Percentiles rank a stretch among this genome's conserved stretches.
These are phyloP conservation scores for Leptinotarsa rubiginosa DNA, from an alignment of 2,888 invertebrate genomes.

Conservation along the genomic window DNA sequence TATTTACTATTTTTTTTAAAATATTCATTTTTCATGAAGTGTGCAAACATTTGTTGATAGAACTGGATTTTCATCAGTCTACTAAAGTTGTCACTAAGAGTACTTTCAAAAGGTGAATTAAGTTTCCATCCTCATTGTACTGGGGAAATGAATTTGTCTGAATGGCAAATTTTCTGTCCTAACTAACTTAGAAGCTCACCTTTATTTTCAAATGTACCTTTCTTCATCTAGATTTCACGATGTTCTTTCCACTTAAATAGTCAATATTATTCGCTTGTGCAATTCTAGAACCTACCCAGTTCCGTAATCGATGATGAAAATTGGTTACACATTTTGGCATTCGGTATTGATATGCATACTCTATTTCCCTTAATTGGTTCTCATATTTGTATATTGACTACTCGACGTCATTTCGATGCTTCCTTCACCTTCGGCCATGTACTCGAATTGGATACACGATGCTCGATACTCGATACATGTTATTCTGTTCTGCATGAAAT, in stretches of 20 bases:
- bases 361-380: slow-evolving; percentile 1
- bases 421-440: slow-evolving; percentile 22
- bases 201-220: too few species aligned
- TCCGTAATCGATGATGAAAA: not conserved
- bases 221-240: too few species aligned
- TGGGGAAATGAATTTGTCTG: too few species aligned
- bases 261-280: not conserved
- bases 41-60: too few species aligned
- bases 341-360: not conserved
- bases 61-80: too few species aligned
- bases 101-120: too few species aligned
- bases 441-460: not conserved
- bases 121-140: too few species aligned
- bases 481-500: slow-evolving; percentile 22
- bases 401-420: slow-evolving; percentile 2
- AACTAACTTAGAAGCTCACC: too few species aligned
- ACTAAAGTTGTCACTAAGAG: too few species aligned
- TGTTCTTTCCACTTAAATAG: not conserved
- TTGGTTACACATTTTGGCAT: not conserved
- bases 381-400: slow-evolving; percentile 12
- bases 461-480: not conserved
- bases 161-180: too few species aligned
- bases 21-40: too few species aligned
- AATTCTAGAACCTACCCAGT: not conserved
- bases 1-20: too few species aligned